These are phyloP conservation scores for Epicampocera succincta DNA, from an alignment of 2,888 invertebrate genomes.

Conservation along the genomic window DNA sequence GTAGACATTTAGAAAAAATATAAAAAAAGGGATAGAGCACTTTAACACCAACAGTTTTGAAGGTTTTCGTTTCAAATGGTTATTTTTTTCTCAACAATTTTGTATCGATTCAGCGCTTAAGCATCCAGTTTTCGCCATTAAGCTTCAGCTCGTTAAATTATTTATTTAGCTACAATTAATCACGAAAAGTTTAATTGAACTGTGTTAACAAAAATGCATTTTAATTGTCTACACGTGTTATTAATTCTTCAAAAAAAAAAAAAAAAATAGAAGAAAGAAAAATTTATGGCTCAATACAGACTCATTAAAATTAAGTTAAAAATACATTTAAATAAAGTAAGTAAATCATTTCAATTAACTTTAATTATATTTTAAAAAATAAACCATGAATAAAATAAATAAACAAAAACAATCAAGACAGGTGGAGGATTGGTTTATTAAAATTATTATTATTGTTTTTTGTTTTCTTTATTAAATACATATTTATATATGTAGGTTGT, in stretches of 20 bases:
- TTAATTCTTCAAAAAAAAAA: conserved; percentile 33
- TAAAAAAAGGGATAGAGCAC: background rate
- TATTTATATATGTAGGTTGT: conserved; percentile 14
- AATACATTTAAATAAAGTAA: conserved; percentile 33
- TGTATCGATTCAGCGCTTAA: no score
- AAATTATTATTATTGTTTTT: conserved; percentile 9
- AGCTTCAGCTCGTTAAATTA: no score
- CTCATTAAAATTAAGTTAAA: conserved; percentile 8
- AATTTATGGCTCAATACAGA: conserved; percentile 8
- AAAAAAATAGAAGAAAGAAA: no score
- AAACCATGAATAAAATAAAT: conserved; percentile 33
- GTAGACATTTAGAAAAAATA: background rate
- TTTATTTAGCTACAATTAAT: background rate
- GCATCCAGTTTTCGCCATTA: no score
- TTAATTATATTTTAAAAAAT: conserved; percentile 32
- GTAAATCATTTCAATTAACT: conserved; percentile 50
- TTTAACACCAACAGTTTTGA: background rate
- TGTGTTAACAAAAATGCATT: background rate
- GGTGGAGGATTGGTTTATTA: conserved; percentile 32
- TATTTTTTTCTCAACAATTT: no score
- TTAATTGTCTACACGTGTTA: conserved; percentile 45
- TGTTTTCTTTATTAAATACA: background rate
- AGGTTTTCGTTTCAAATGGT: background rate
- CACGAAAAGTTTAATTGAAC: background rate
- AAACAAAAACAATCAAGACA: conserved; percentile 21